phyloP scores from a whole-genome alignment of 1,140 invertebrate genomes.

The Pristionchus pacificus region DNA sequence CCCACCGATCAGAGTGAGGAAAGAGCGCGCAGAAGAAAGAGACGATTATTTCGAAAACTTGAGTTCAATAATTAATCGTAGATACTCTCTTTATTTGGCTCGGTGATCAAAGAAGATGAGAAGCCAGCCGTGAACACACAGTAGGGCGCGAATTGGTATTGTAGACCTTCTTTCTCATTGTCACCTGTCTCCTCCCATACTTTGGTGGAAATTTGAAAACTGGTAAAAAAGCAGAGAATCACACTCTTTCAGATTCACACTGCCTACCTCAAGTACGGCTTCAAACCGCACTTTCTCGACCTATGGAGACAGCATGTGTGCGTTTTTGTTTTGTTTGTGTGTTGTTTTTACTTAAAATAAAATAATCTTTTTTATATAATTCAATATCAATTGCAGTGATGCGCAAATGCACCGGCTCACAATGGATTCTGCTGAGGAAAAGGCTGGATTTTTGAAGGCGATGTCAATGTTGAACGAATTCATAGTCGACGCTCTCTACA shows the following conservation, averaged over 20 bases:
- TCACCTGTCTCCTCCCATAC: slow-evolving; percentile 44
- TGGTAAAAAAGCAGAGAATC: slow-evolving; percentile 38
- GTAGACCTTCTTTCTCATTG: slow-evolving; percentile 1
- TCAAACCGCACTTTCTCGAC: slow-evolving; percentile 52
- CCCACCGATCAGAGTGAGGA: no score
- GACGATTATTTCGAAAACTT: no score
- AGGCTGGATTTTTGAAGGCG: slow-evolving; percentile 27
- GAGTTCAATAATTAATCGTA: no score
- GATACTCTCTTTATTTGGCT: no score
- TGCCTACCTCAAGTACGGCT: slow-evolving; percentile 43
- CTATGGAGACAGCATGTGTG: slow-evolving; percentile 41
- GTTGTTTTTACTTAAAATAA: slow-evolving; percentile 2
- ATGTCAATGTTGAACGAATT: slow-evolving; percentile 28
- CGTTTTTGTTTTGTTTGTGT: slow-evolving; percentile 18
- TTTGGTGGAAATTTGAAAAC: slow-evolving; percentile 48
- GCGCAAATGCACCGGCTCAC: slow-evolving; percentile 20
- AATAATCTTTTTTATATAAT: slow-evolving; percentile 22
- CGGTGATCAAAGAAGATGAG: no score
- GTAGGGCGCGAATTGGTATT: not conserved
- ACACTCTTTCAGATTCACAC: slow-evolving; percentile 34
- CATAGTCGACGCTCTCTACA: no score
- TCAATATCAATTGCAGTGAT: not conserved
- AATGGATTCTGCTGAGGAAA: slow-evolving; percentile 29
- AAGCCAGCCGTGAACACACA: no score
- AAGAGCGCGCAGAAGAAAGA: no score